phyloP scores from a whole-genome alignment of 2,888 invertebrate species.

The Phengaris arion region DNA sequence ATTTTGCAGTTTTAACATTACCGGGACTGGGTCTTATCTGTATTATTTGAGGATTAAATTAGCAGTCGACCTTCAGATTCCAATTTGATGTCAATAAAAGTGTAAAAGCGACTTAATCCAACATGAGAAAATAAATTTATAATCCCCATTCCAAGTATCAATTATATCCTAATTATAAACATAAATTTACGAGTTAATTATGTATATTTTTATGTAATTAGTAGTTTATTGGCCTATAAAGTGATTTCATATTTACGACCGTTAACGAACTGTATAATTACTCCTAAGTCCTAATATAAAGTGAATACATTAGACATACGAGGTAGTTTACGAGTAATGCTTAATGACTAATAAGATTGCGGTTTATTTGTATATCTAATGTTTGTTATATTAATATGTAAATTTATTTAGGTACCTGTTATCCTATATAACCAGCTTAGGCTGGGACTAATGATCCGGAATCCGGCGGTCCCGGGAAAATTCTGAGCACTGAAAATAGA shows the following conservation, averaged over 20 bases:
- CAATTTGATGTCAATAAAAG: neutral
- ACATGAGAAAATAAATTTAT: neutral
- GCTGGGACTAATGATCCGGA: no score
- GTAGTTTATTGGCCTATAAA: conserved; percentile 10
- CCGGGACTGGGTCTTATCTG: no score
- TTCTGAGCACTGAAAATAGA: no score
- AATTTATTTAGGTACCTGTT: no score
- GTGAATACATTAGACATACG: neutral
- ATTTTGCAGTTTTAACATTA: no score
- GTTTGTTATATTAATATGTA: no score
- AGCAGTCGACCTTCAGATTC: no score
- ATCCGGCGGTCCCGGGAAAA: no score
- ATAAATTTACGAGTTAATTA: conserved; percentile 26
- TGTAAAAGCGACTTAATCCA: neutral
- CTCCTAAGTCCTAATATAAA: neutral
- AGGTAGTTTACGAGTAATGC: neutral
- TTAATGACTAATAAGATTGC: neutral
- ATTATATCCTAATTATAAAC: neutral
- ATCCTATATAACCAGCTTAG: no score
- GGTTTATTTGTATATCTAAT: neutral
- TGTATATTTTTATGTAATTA: neutral
- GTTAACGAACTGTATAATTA: neutral
- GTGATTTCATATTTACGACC: conserved; percentile 19
- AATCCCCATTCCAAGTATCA: neutral
- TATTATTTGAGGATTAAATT: no score